Percentiles rank a stretch among this genome's conserved stretches.
Conservation (phyloP, 1,140 invertebrate genomes). For the Meloidogyne hapla region DNA sequence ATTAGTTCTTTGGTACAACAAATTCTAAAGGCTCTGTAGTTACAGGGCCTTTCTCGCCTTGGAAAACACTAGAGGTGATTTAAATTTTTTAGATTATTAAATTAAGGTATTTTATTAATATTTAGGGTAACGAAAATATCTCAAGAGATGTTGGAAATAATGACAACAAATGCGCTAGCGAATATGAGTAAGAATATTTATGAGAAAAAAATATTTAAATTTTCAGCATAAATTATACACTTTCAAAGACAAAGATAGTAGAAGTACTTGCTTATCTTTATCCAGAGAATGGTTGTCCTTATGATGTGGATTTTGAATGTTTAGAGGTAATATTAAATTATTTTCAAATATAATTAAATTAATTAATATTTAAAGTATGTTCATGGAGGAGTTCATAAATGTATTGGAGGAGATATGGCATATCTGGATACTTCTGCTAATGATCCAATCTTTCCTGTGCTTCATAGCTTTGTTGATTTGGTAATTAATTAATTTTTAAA, state of each 20-base stretch:
- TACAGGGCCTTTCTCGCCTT: constrained; percentile 33
- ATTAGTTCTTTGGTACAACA: constrained; percentile 56
- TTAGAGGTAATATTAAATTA: not conserved
- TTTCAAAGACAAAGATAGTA: not conserved
- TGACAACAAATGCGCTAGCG: constrained; percentile 47
- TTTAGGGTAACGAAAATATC: constrained; percentile 44
- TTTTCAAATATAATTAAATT: not conserved
- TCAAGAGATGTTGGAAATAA: constrained; percentile 35
- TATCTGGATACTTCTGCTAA: constrained; percentile 43
- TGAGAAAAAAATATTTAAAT: not conserved
- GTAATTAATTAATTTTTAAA: constrained; percentile 28
- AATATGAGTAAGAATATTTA: constrained; percentile 17
- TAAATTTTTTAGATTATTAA: too few species aligned
- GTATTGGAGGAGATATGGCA: constrained; percentile 57
- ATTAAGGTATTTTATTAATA: constrained; percentile 8
- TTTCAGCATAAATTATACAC: not conserved
- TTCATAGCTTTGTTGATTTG: constrained; percentile 64
- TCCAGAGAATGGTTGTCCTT: constrained; percentile 1
- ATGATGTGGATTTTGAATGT: not conserved
- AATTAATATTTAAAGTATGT: constrained; percentile 45
- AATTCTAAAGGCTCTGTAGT: constrained; percentile 49
- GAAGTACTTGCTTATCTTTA: not conserved
- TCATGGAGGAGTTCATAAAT: constrained; percentile 59
- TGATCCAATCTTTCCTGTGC: constrained; percentile 54
- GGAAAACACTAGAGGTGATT: constrained; percentile 41